Conservation (phyloP, 2,888 invertebrate species). For the Archips crataeganus region DNA sequence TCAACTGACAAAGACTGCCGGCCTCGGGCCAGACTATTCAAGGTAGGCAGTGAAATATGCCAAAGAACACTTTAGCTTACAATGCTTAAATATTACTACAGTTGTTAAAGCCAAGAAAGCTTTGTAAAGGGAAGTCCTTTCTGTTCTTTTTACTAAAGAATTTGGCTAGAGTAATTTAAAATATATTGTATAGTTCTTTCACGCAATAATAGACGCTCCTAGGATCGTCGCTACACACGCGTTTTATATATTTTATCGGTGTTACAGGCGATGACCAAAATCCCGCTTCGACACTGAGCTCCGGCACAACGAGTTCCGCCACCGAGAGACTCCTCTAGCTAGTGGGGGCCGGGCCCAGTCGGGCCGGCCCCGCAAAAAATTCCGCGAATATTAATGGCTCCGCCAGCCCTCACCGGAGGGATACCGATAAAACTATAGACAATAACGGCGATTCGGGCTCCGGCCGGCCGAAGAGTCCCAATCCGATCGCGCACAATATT, state of each 20-base stretch:
- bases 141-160: too few species aligned
- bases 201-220: background rate
- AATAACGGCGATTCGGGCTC: slow-evolving; percentile 50
- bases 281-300: slow-evolving; percentile 86
- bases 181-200: background rate
- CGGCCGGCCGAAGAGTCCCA: slow-evolving; percentile 53
- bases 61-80: too few species aligned
- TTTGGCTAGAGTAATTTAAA: too few species aligned
- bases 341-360: slow-evolving; percentile 87
- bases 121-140: too few species aligned
- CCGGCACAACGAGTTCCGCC: slow-evolving; percentile 89
- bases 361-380: slow-evolving; percentile 83
- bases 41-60: slow-evolving; percentile 57
- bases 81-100: background rate
- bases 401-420: slow-evolving; percentile 60
- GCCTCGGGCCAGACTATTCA: slow-evolving; percentile 83
- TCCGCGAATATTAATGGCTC: slow-evolving; percentile 59
- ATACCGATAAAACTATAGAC: slow-evolving; percentile 58
- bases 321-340: slow-evolving; percentile 92
- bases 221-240: background rate
- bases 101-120: too few species aligned
- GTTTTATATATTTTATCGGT: background rate
- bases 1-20: slow-evolving; percentile 95
- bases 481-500: slow-evolving; percentile 62
- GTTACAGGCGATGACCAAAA: slow-evolving; percentile 82